Evolutionary conservation across 2,113 vertebrate genomes (phyloP), one percentile per base, ranked within the genome.

Genomic region (Bombycilla garrulus): DNA sequence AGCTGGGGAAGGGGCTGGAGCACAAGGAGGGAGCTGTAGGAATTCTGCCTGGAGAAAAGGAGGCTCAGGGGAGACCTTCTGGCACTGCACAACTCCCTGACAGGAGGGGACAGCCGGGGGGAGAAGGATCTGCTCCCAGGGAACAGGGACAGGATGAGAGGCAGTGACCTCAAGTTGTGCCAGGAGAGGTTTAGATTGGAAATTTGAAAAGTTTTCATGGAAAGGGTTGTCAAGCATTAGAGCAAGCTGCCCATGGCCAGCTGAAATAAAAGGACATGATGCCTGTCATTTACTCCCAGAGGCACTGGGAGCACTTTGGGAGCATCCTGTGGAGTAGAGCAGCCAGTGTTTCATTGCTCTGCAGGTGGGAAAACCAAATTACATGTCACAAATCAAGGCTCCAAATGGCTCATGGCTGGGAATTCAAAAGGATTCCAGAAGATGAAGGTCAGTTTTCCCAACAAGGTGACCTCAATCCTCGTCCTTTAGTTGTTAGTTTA

Each of bases 131-230:
- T 36, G 11, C 31, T 56, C 9, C 14, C 47, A 25, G 36, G 36
- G 50, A 33, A 65, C 36, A 44, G 67, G 58, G 36, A 57, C 36
- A 65, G 50, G 67, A 65, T 3, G 1, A 44, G 51, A 36, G 44
- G 33, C 2, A 81, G 58, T 0, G 0, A 0, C 58, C 44, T 66
- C 67, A 50, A 0, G 19, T 1, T 5, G 15, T 0, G 7, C 9
- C 23, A 81, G 69, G 11, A 2, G 12, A 24, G 1, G 28, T 1
- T 20, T 3, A n/a, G 7, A 1, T 5, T 14, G 20, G n/a, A 40
- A 12, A 60, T 38, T 5, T 22, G 23, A 36, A 19, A 33, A 26
- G 3, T 5, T 86, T 60, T 53, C 12, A n/a, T 60, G 29, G 13
- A 29, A 66, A 66, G 20, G 1, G 12, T 45, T 21, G 17, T 12